phyloP scores from a whole-genome alignment of 2,113 vertebrate species.

The Orycteropus afer region DNA sequence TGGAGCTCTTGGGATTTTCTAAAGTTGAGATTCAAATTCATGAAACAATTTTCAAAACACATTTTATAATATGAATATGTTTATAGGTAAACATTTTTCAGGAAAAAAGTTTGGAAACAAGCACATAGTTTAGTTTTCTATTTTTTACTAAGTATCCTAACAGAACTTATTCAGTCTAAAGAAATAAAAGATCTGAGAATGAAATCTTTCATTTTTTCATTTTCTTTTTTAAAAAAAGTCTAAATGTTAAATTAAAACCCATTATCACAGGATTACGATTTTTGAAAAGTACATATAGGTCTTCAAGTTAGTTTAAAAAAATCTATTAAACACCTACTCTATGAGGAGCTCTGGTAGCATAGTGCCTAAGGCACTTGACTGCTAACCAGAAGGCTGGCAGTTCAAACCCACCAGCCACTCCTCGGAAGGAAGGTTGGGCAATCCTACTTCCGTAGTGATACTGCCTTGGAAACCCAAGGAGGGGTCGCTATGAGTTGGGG shows the following conservation, averaged over 20 bases:
- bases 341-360: too few species aligned
- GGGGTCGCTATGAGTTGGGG: too few species aligned
- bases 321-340: background rate
- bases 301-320: background rate
- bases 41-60: conserved; percentile 47
- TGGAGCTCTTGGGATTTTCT: conserved; percentile 5
- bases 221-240: too few species aligned
- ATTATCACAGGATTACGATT: background rate
- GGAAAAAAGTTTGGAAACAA: conserved; percentile 44
- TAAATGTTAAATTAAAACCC: conserved; percentile 1
- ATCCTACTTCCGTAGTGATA: too few species aligned
- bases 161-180: background rate
- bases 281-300: background rate
- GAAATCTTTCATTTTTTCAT: background rate
- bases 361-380: too few species aligned
- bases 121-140: background rate
- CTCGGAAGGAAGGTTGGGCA: too few species aligned
- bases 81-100: background rate
- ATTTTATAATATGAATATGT: background rate
- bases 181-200: background rate
- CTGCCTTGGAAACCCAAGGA: too few species aligned
- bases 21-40: conserved; percentile 52
- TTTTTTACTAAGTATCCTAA: conserved; percentile 9
- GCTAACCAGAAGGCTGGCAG: too few species aligned
- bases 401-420: too few species aligned